Evolutionary conservation across 2,888 invertebrate species (phyloP), one percentile per base, ranked within the genome.

Genomic region (Parnassius smintheus): DNA sequence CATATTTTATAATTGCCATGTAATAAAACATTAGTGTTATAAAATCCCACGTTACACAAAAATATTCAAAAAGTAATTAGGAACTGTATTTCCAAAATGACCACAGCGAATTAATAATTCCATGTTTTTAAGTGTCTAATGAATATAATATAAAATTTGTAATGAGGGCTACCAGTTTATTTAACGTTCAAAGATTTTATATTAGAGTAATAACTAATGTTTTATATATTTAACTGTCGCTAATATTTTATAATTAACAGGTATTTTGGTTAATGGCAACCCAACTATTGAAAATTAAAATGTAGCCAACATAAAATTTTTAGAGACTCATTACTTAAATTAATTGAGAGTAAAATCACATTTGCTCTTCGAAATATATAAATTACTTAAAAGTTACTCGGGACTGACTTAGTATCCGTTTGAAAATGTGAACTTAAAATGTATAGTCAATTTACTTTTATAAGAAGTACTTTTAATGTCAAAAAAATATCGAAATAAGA

Each of bases 71-170:
- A 58, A 8, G 49, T 57, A 54, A 53, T 57, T 60, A 64, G 64
- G 64, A 64, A 64, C 64, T 64, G 57, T 11, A 46, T 49, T 56
- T 56, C 46, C 41, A 59, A 64, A 42, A 64, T 51, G 48, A 64
- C 41, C 55, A 51, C 18, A 25, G 42, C 53, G 2, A 56, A 44
- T 51, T 35, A 46, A 35, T n/a, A 61, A 35, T 35, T 49, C 51
- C 12, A 55, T 57, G 42, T 62, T 41, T 49, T 42, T 10, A 35
- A 45, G 2, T 35, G 35, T 48, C 25, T 25, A 48, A 52, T 50
- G n/a, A 11, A 50, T 10, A 42, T 58, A 22, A 44, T 46, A 35
- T 9, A 35, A n/a, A 46, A 35, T 7, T 35, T 35, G 35, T 35
- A 35, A 7, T 22, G 8, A 52, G 59, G 52, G 54, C 25, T 55